Evolutionary conservation across 2,888 invertebrate genomes (phyloP).

Genomic region (Agonopterix heracliana): DNA sequence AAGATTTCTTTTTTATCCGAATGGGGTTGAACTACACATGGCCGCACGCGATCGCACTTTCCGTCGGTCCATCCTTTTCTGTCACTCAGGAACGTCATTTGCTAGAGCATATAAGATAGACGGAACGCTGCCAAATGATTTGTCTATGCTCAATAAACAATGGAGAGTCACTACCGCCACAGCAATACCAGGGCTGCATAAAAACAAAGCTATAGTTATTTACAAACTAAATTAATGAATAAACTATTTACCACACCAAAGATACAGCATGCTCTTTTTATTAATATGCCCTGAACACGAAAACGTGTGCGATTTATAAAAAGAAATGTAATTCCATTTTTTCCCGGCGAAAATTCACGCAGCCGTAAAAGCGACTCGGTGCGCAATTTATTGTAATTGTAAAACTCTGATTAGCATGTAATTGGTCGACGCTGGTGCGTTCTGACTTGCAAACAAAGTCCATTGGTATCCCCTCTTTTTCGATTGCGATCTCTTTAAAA

Average conservation of each 20-base stretch:
- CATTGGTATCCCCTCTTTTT: not conserved
- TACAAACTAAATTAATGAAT: too few relatives aligned
- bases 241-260: too few relatives aligned
- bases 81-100: too few relatives aligned
- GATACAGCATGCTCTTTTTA: too few relatives aligned
- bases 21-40: too few relatives aligned
- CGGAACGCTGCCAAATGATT: too few relatives aligned
- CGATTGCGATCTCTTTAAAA: not conserved
- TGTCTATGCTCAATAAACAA: not conserved
- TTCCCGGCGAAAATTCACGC: conserved; percentile 28
- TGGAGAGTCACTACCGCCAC: not conserved
- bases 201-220: not conserved
- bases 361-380: conserved; percentile 24
- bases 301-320: too few relatives aligned
- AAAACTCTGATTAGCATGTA: conserved; percentile 59
- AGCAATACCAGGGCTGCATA: not conserved
- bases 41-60: too few relatives aligned
- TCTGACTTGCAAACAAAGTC: conserved; percentile 32
- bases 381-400: conserved; percentile 43
- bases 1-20: too few relatives aligned
- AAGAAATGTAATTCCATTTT: not conserved
- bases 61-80: too few relatives aligned
- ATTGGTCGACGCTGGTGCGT: conserved; percentile 36
- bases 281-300: too few relatives aligned
- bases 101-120: too few relatives aligned